These are phyloP conservation scores for Bubo scandiacus DNA, from an alignment of 2,113 vertebrate species.

Conservation along the genomic window DNA sequence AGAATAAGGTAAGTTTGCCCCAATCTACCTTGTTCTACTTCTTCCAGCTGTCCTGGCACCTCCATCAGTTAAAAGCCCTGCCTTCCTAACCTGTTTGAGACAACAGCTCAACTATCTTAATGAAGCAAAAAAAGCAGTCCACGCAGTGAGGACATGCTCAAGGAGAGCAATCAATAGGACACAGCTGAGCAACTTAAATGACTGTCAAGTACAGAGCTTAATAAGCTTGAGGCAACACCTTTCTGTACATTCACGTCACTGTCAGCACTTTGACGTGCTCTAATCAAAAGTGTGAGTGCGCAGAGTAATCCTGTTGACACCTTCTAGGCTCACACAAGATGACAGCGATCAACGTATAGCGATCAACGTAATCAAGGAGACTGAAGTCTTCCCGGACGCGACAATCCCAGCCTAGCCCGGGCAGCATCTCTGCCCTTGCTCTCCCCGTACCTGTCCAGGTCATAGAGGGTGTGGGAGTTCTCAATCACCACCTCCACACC, in stretches of 20 bases:
- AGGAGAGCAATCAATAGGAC: constrained; percentile 1
- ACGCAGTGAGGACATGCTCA: not conserved
- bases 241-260: not conserved
- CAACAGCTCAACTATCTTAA: not conserved
- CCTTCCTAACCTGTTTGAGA: not conserved
- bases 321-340: not conserved
- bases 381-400: not conserved
- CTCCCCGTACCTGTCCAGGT: constrained; percentile 85
- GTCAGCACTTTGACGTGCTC: not conserved
- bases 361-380: not conserved
- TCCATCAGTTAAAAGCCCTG: constrained; percentile 13
- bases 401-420: not conserved
- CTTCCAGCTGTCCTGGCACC: constrained; percentile 13
- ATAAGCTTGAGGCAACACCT: constrained; percentile 23
- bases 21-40: constrained; percentile 33
- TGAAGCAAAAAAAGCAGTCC: not conserved
- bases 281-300: not conserved
- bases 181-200: not conserved
- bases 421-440: not conserved
- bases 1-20: not conserved
- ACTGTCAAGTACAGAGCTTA: not conserved
- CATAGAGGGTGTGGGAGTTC: constrained; percentile 94
- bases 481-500: constrained; percentile 90
- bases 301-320: constrained; percentile 15
- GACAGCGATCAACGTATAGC: not conserved